Conservation (phyloP, 2,888 invertebrate genomes). For the Heliconius cydno region DNA sequence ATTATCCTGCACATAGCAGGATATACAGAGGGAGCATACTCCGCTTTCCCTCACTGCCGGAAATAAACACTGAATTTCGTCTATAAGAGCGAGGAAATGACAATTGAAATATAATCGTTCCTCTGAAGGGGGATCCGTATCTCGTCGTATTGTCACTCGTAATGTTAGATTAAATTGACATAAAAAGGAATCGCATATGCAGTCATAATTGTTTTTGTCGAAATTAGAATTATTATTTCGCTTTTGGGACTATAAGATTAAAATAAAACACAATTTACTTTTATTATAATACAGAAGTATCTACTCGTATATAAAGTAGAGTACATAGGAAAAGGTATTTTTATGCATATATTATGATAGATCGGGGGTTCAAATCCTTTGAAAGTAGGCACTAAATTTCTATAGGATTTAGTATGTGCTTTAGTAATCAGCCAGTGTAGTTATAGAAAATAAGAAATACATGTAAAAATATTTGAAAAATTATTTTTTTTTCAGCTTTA, state of each 20-base stretch:
- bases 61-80: neutral
- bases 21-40: neutral
- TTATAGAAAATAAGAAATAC: neutral
- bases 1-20: neutral
- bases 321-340: neutral
- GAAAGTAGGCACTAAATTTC: neutral
- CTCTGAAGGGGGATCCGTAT: no score
- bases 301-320: neutral
- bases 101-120: no score
- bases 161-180: no score
- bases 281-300: neutral
- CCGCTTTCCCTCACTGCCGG: neutral
- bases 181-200: neutral
- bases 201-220: no score
- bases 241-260: neutral
- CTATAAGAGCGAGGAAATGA: no score
- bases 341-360: neutral
- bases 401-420: neutral
- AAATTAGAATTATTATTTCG: neutral
- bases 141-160: no score
- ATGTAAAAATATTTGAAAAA: neutral
- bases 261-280: neutral
- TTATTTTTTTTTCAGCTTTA: neutral
- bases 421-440: neutral
- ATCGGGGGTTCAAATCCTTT: neutral